These are phyloP conservation scores for Halcyon badia DNA, from an alignment of 2,797 vertebrate species.

Conservation along the genomic window DNA sequence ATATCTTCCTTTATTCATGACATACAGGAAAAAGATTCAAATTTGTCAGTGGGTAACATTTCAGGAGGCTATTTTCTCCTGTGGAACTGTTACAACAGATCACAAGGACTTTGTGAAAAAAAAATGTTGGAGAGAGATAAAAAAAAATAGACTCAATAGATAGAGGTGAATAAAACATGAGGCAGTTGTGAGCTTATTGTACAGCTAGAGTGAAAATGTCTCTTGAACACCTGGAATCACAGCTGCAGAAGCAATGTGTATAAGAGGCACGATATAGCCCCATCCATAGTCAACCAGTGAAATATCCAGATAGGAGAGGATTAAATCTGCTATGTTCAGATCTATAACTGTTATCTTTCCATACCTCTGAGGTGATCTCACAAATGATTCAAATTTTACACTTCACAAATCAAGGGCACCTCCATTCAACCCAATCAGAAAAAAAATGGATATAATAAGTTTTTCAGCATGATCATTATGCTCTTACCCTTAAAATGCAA, in stretches of 20 bases:
- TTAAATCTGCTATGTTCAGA: neutral
- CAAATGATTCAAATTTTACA: neutral
- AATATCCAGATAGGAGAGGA: neutral
- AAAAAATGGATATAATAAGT: fast-evolving
- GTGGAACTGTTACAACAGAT: neutral
- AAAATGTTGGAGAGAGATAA: fast-evolving
- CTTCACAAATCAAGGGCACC: neutral
- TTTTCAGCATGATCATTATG: neutral
- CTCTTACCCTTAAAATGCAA: neutral
- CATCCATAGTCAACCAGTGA: neutral
- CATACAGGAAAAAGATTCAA: neutral
- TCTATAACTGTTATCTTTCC: neutral
- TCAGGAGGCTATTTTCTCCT: neutral
- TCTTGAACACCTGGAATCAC: neutral
- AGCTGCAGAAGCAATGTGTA: neutral
- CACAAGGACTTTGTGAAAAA: neutral
- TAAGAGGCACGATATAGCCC: neutral
- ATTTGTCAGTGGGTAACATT: neutral
- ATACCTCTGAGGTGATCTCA: neutral
- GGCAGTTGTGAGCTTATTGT: neutral
- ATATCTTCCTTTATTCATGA: neutral
- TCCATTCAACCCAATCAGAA: neutral
- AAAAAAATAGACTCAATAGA: neutral
- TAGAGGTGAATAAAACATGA: neutral
- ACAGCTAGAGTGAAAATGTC: neutral